These are phyloP conservation scores for Oligia strigilis DNA, from an alignment of 2,888 invertebrate genomes.

Conservation along the genomic window DNA sequence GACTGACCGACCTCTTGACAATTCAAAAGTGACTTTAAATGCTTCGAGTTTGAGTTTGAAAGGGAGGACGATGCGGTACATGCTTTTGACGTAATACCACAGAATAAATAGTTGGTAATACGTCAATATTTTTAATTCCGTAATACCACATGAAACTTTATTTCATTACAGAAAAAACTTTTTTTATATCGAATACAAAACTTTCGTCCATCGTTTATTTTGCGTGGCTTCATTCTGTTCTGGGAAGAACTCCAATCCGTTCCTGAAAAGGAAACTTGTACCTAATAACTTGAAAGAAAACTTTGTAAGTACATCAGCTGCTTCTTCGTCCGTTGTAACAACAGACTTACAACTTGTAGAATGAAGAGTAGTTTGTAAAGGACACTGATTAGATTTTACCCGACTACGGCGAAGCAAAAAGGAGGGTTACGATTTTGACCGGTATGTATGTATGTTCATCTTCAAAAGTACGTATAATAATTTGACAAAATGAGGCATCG, in stretches of 20 bases:
- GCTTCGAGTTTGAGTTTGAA: too few species aligned
- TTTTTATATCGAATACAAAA: conserved; percentile 3
- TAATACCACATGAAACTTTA: neutral
- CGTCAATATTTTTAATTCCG: too few species aligned
- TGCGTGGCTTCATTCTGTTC: conserved; percentile 27
- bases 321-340: conserved; percentile 15
- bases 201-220: conserved; percentile 16
- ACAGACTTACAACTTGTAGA: conserved; percentile 11
- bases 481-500: too few species aligned
- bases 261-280: conserved; percentile 43
- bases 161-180: neutral
- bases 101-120: too few species aligned
- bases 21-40: too few species aligned
- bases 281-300: conserved; percentile 36
- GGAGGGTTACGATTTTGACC: too few species aligned
- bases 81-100: too few species aligned
- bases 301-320: conserved; percentile 31
- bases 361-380: conserved; percentile 1
- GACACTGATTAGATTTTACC: conserved; percentile 5
- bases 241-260: conserved; percentile 6
- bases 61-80: neutral
- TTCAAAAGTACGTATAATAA: too few species aligned
- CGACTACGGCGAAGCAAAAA: too few species aligned
- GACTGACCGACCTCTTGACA: too few species aligned
- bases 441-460: too few species aligned